Percentiles rank a stretch among this genome's conserved stretches.
These are phyloP conservation scores for Plestiodon gilberti DNA, from an alignment of 2,113 vertebrate genomes.

Conservation along the genomic window DNA sequence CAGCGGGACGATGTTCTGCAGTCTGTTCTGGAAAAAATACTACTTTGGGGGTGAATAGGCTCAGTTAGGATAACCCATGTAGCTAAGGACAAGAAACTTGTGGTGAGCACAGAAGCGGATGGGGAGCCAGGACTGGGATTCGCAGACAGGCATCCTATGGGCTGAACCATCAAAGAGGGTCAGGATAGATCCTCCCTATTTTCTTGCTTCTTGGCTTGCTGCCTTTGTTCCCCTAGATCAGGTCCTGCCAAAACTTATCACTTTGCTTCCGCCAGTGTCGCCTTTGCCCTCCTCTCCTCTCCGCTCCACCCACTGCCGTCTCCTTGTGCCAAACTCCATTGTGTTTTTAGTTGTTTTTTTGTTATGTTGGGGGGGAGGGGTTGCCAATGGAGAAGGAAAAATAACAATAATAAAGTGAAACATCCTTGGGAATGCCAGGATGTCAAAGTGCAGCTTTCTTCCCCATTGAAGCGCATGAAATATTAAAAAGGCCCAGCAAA, in stretches of 20 bases:
- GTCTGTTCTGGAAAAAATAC: too few species aligned
- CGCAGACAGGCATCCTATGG: not conserved
- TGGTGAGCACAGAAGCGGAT: not conserved
- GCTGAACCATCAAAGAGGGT: too few species aligned
- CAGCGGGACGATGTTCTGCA: too few species aligned
- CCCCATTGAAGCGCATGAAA: slow-evolving; percentile 73
- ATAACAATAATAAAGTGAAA: slow-evolving; percentile 55
- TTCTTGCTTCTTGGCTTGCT: not conserved
- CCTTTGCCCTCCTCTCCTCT: not conserved
- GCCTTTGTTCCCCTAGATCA: not conserved
- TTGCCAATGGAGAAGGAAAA: not conserved
- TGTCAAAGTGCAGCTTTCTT: slow-evolving; percentile 73
- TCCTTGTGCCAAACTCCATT: not conserved
- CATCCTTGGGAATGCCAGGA: slow-evolving; percentile 60
- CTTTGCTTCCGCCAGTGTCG: not conserved
- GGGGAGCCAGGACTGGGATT: not conserved
- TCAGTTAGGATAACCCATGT: too few species aligned
- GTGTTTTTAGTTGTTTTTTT: not conserved
- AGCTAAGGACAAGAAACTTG: not conserved
- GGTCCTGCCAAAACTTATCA: not conserved
- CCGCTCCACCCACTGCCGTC: not conserved
- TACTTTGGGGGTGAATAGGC: too few species aligned
- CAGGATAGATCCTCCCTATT: not conserved
- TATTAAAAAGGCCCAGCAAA: slow-evolving; percentile 74
- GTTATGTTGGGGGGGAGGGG: too few species aligned